Evolutionary conservation across 2,888 invertebrate genomes (phyloP).

Genomic region (Melipona bicolor): DNA sequence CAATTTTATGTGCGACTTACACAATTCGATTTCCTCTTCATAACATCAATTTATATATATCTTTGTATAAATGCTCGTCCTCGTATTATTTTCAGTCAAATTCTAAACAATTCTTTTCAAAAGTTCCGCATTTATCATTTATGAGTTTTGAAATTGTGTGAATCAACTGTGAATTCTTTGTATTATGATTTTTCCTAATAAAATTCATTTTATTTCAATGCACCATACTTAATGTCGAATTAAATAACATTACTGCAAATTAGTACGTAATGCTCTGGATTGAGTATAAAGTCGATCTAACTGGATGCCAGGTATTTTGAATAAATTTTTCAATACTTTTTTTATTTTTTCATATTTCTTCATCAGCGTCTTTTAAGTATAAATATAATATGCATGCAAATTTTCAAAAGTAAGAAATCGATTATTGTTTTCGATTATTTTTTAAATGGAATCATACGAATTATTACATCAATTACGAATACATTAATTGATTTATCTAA

Average conservation of each 20-base stretch:
- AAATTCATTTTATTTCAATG: neutral
- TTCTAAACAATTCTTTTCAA: too few relatives aligned
- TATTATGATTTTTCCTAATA: neutral
- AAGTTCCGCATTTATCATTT: neutral
- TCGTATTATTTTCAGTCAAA: neutral
- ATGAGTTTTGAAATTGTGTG: neutral
- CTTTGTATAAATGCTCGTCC: neutral
- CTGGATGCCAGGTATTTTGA: neutral
- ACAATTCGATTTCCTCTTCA: conserved; percentile 10
- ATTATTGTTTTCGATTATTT: too few relatives aligned
- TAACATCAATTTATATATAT: neutral
- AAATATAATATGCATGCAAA: neutral
- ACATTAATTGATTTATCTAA: too few relatives aligned
- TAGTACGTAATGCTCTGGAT: neutral
- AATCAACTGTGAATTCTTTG: neutral
- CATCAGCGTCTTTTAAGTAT: neutral
- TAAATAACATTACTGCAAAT: neutral
- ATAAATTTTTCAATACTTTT: neutral
- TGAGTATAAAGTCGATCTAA: neutral
- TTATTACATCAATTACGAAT: too few relatives aligned
- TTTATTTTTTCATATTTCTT: neutral
- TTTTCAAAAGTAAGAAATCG: neutral
- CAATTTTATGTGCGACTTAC: conserved; percentile 57
- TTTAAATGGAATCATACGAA: too few relatives aligned
- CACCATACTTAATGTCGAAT: neutral